phyloP scores from a whole-genome alignment of 2,888 invertebrate genomes.

The Phortica magna region DNA sequence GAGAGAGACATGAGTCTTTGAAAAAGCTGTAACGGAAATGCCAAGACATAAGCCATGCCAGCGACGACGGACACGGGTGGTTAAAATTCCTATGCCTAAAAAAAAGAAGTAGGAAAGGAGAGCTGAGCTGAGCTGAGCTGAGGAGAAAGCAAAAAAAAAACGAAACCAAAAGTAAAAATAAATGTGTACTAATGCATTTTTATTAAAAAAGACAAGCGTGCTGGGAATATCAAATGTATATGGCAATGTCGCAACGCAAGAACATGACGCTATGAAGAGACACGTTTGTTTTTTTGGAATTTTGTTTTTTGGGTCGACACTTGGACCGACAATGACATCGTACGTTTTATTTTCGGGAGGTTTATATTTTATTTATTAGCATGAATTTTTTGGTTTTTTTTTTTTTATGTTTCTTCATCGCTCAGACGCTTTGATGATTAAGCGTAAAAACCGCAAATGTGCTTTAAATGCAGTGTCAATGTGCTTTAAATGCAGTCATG shows the following conservation, averaged over 20 bases:
- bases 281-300: not conserved
- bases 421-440: constrained; percentile 61
- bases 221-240: constrained; percentile 58
- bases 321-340: not conserved
- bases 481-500: constrained; percentile 28
- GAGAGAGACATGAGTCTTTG: not conserved
- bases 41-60: too few relatives aligned
- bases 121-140: too few relatives aligned
- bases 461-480: constrained; percentile 73
- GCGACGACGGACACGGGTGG: not conserved
- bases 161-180: constrained; percentile 52
- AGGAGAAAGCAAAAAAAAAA: too few relatives aligned
- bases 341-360: constrained; percentile 12
- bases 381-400: not conserved
- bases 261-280: not conserved
- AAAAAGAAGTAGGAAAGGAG: not conserved
- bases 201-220: constrained; percentile 73
- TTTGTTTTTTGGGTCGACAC: not conserved
- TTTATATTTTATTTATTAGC: constrained; percentile 36
- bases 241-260: not conserved
- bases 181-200: constrained; percentile 74
- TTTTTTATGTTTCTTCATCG: not conserved
- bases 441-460: constrained; percentile 74
- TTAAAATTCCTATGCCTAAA: constrained; percentile 7
- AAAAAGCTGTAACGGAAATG: not conserved